Evolutionary conservation across 2,113 vertebrate species (phyloP).

Genomic region (Isichthys henryi): DNA sequence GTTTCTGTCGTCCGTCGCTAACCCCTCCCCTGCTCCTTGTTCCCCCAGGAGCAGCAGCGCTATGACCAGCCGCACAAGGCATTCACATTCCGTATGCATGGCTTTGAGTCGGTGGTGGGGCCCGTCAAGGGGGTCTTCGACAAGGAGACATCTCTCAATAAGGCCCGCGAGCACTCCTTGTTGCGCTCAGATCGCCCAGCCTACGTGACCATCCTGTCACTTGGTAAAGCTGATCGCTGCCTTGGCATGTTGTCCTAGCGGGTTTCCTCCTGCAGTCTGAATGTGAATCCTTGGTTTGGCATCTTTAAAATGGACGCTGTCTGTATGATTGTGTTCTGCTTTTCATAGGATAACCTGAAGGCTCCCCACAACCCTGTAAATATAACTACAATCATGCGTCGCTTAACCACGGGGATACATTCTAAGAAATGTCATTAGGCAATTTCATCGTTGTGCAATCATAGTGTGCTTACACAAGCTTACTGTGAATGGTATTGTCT

Average conservation of each 20-base stretch:
- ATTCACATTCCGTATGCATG: constrained; percentile 94
- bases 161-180: constrained; percentile 91
- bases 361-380: not conserved
- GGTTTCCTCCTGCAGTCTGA: not conserved
- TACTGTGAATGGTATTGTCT: too few relatives aligned
- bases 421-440: not conserved
- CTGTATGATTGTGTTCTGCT: not conserved
- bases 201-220: constrained; percentile 93
- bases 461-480: not conserved
- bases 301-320: not conserved
- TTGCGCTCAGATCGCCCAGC: constrained; percentile 89
- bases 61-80: constrained; percentile 97
- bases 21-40: not conserved
- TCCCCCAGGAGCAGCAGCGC: constrained; percentile 80
- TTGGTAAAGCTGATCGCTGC: constrained; percentile 60
- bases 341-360: not conserved
- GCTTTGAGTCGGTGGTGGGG: constrained; percentile 93
- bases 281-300: not conserved
- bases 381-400: not conserved
- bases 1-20: not conserved
- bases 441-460: not conserved
- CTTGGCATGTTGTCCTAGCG: not conserved
- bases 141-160: constrained; percentile 96
- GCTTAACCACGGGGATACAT: not conserved
- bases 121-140: constrained; percentile 97